A percentile compares a stretch with the other conserved stretches of the same genome.
Conservation (phyloP, 1,140 invertebrate genomes). For the Meloidogyne floridensis region DNA sequence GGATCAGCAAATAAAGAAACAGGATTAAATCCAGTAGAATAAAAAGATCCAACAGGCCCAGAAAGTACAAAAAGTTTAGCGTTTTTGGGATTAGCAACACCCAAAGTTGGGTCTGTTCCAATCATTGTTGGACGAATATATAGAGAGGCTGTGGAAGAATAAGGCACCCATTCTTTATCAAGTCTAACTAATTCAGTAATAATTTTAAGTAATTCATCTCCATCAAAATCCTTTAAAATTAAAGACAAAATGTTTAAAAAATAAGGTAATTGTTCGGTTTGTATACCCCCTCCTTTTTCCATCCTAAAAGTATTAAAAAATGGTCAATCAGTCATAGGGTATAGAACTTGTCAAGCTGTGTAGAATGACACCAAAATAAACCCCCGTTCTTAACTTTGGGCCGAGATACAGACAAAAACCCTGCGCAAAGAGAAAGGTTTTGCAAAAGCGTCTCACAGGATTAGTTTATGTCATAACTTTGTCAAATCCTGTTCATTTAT, state of each 20-base stretch:
- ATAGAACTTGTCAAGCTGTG: too few relatives aligned
- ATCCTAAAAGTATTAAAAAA: too few relatives aligned
- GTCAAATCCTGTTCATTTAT: too few relatives aligned
- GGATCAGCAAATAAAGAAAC: conserved; percentile 81
- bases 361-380: too few relatives aligned
- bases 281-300: too few relatives aligned
- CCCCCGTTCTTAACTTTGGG: too few relatives aligned
- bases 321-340: too few relatives aligned
- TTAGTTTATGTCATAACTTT: too few relatives aligned
- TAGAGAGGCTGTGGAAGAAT: conserved; percentile 79
- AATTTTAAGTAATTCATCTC: conserved; percentile 82
- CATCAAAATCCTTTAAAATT: conserved; percentile 76
- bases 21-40: conserved; percentile 76
- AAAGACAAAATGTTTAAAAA: not conserved
- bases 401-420: too few relatives aligned
- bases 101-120: conserved; percentile 83
- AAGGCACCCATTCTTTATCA: conserved; percentile 93
- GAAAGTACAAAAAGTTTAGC: conserved; percentile 85
- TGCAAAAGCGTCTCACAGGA: too few relatives aligned
- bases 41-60: conserved; percentile 90
- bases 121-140: conserved; percentile 96
- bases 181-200: conserved; percentile 83
- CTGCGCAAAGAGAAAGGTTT: too few relatives aligned
- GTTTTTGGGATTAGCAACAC: conserved; percentile 72
- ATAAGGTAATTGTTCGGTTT: not conserved